A percentile compares a stretch with the other conserved stretches of the same genome.
Conservation (phyloP, 2,113 vertebrate genomes). For the Microcebus jonahi region DNA sequence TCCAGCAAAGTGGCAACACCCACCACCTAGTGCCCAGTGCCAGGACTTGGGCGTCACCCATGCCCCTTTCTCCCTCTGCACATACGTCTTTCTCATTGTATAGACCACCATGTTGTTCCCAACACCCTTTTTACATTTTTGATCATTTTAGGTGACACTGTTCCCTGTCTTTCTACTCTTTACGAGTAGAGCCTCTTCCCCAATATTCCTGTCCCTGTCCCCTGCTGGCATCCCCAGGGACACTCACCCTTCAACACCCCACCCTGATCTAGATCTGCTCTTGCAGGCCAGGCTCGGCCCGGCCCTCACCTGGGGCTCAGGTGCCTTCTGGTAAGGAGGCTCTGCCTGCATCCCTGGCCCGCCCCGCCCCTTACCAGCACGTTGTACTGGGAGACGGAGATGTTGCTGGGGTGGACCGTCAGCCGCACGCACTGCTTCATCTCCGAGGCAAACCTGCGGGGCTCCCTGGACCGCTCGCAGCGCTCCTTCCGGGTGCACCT, state of each 20-base stretch:
- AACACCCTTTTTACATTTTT: not conserved
- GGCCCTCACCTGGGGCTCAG: not conserved
- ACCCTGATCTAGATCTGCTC: not conserved
- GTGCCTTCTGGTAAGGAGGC: not conserved
- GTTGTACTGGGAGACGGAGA: conserved; percentile 98
- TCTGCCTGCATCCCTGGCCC: not conserved
- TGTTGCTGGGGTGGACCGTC: conserved; percentile 98
- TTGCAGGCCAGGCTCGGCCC: not conserved
- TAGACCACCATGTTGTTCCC: not conserved
- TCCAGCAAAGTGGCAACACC: not conserved
- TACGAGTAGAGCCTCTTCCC: not conserved
- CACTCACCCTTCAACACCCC: not conserved
- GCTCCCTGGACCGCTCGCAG: conserved; percentile 94
- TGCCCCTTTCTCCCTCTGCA: not conserved
- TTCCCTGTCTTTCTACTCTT: not conserved
- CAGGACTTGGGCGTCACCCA: not conserved
- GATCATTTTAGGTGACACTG: not conserved
- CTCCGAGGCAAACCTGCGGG: conserved; percentile 95
- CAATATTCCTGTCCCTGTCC: rapidly evolving
- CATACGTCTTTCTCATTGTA: not conserved
- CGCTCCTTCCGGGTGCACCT: conserved; percentile 97
- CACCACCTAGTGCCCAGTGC: not conserved
- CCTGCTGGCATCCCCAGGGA: not conserved
- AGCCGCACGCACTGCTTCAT: conserved; percentile 98
- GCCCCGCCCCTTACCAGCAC: conserved; percentile 91